Conservation (phyloP, 2,113 vertebrate species). For the Lamprotornis superbus region DNA sequence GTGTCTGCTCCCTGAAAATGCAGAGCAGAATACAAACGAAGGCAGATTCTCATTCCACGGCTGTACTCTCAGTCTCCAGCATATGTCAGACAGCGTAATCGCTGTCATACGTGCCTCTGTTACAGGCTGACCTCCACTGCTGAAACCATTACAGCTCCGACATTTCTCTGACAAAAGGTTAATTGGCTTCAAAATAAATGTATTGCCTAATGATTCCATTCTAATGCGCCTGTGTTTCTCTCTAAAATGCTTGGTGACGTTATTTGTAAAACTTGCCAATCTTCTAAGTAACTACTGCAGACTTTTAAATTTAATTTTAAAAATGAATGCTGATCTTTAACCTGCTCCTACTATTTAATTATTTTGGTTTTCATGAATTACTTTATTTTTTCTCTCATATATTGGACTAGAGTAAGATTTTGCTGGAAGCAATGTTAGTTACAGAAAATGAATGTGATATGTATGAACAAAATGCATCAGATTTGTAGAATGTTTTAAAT, state of each 20-base stretch:
- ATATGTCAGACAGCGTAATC: constrained; percentile 58
- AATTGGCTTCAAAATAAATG: constrained; percentile 87
- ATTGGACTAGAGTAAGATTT: constrained; percentile 21
- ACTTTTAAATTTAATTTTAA: constrained; percentile 77
- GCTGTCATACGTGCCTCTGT: constrained; percentile 73
- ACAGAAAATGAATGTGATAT: neutral
- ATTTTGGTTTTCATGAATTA: constrained; percentile 53
- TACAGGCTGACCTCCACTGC: constrained; percentile 73
- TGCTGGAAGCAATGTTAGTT: neutral
- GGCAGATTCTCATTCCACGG: constrained; percentile 41
- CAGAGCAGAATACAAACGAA: constrained; percentile 75
- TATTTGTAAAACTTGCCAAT: constrained; percentile 80
- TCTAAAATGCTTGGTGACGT: constrained; percentile 72
- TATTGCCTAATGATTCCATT: constrained; percentile 81
- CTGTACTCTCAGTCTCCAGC: constrained; percentile 53
- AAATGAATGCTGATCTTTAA: constrained; percentile 71
- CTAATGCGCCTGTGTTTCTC: constrained; percentile 70
- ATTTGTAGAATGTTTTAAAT: neutral
- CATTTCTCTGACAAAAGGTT: constrained; percentile 82
- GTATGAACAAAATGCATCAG: neutral
- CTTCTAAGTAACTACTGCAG: constrained; percentile 68
- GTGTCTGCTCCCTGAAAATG: constrained; percentile 70
- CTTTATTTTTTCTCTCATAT: constrained; percentile 41
- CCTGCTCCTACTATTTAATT: constrained; percentile 69
- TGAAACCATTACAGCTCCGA: constrained; percentile 67